phyloP scores from a whole-genome alignment of 2,888 invertebrate species.

The Holacanthella duospinosa region DNA sequence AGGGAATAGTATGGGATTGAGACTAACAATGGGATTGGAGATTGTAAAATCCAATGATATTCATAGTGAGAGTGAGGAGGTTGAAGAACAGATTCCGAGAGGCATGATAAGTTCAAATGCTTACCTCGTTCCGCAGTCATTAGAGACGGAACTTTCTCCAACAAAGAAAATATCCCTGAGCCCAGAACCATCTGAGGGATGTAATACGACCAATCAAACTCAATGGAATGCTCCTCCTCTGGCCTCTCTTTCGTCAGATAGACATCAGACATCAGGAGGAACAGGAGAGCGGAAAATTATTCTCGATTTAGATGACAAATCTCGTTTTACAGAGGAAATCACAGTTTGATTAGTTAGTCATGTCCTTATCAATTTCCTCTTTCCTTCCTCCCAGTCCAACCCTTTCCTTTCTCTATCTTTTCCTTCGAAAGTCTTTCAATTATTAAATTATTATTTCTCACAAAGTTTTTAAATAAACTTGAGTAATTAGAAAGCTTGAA shows the following conservation, averaged over 20 bases:
- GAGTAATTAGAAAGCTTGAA: no score
- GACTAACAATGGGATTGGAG: not conserved
- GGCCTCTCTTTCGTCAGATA: no score
- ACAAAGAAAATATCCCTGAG: not conserved
- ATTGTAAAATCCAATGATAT: not conserved
- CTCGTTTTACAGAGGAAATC: conserved; percentile 68
- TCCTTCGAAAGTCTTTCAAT: not conserved
- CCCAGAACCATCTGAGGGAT: not conserved
- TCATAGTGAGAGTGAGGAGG: not conserved
- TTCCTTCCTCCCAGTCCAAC: no score
- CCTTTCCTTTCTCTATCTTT: not conserved
- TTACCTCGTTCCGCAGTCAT: not conserved
- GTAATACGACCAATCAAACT: not conserved
- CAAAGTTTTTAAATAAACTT: not conserved
- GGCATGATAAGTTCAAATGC: not conserved
- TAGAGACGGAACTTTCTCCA: not conserved
- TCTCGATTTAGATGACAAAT: conserved; percentile 68
- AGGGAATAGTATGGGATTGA: not conserved
- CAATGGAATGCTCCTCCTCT: not conserved
- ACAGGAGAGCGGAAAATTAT: conserved; percentile 51
- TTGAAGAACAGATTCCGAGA: not conserved
- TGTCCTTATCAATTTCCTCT: not conserved
- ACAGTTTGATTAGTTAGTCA: conserved; percentile 49
- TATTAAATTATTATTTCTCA: not conserved
- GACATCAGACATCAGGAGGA: not conserved